Conservation (phyloP, 2,113 vertebrate genomes). For the Cololabis saira region DNA sequence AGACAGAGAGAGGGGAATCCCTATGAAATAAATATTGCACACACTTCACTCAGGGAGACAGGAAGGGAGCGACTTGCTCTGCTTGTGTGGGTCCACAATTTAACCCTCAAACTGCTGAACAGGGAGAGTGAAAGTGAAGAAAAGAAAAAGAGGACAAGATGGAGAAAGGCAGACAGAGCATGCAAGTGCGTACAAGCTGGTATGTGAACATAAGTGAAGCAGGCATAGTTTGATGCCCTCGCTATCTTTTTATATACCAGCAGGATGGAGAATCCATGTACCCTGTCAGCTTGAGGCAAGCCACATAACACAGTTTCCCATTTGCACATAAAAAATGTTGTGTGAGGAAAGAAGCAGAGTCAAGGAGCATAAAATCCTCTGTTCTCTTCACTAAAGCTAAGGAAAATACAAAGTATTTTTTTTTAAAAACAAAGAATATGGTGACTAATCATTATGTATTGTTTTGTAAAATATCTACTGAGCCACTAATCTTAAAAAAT, state of each 20-base stretch:
- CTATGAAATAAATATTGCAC: conserved; percentile 60
- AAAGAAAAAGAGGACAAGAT: neutral
- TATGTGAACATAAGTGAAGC: conserved; percentile 38
- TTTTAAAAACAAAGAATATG: neutral
- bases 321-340: conserved; percentile 33
- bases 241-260: conserved; percentile 58
- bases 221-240: conserved; percentile 41
- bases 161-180: neutral
- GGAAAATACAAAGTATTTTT: neutral
- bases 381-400: neutral
- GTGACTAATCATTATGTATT: neutral
- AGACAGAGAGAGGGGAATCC: conserved; percentile 49
- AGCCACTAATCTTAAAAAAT: neutral
- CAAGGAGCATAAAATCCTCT: conserved; percentile 7
- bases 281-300: conserved; percentile 52
- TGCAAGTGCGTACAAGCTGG: neutral
- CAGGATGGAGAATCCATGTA: conserved; percentile 74
- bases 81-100: conserved; percentile 7
- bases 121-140: neutral
- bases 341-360: neutral
- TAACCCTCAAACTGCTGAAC: conserved; percentile 32
- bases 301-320: conserved; percentile 12
- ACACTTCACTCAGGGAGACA: conserved; percentile 35
- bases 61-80: conserved; percentile 14
- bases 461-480: neutral